Evolutionary conservation across 2,113 vertebrate genomes (phyloP).

Genomic region (Himantopus leucocephalus): DNA sequence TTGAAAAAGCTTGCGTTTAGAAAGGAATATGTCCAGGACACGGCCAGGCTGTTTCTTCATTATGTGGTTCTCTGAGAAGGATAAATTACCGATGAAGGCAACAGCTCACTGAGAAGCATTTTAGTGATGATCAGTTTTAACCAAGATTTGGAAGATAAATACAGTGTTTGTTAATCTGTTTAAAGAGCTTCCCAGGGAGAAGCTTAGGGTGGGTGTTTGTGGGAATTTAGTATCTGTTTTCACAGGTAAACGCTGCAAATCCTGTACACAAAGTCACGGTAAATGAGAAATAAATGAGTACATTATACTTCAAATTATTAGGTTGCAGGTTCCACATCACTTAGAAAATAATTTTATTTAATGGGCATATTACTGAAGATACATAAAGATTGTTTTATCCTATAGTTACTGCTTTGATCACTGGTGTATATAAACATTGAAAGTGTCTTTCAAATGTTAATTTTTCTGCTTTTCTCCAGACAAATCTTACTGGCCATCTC

Average conservation of each 20-base stretch:
- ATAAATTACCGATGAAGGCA: not conserved
- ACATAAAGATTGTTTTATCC: not conserved
- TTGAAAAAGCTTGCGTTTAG: not conserved
- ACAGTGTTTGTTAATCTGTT: not conserved
- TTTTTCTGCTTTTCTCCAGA: not conserved
- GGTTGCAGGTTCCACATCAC: not conserved
- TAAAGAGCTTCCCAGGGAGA: not conserved
- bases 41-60: not conserved
- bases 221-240: not conserved
- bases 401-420: not conserved
- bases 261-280: not conserved
- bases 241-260: not conserved
- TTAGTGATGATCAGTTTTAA: not conserved
- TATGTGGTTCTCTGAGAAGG: not conserved
- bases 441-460: not conserved
- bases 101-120: not conserved
- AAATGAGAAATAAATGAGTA: not conserved
- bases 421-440: not conserved
- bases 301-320: not conserved
- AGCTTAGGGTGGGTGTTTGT: not conserved
- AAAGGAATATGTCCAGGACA: not conserved
- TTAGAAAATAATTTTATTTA: not conserved
- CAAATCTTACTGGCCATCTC: not conserved
- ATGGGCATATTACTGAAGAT: not conserved
- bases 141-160: not conserved